Conservation (phyloP, 2,797 vertebrate species). For the Pangasius mekongensis region DNA sequence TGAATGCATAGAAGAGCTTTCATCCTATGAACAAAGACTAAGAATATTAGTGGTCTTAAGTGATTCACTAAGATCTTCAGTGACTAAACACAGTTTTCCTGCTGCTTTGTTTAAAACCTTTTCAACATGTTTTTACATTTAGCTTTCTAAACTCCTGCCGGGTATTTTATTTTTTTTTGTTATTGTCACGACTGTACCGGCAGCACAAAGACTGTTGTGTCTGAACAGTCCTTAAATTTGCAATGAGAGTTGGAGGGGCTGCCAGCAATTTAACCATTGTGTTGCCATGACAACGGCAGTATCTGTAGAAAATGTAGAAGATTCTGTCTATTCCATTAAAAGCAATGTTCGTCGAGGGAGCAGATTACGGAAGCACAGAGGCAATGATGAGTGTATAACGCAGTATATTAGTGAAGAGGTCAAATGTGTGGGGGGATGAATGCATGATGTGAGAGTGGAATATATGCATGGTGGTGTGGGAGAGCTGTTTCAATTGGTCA, state of each 20-base stretch:
- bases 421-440: slow-evolving; percentile 48
- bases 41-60: slow-evolving; percentile 2
- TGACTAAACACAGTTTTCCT: slow-evolving; percentile 34
- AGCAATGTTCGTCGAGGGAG: slow-evolving; percentile 34
- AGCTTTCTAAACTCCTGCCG: not conserved
- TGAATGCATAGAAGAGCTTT: not conserved
- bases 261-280: slow-evolving; percentile 53
- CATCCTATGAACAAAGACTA: slow-evolving; percentile 4
- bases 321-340: slow-evolving; percentile 50
- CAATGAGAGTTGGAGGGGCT: slow-evolving; percentile 44
- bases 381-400: slow-evolving; percentile 48
- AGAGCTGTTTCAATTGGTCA: slow-evolving; percentile 40
- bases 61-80: slow-evolving; percentile 22
- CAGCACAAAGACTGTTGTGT: slow-evolving; percentile 54
- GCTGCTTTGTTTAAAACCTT: slow-evolving; percentile 25
- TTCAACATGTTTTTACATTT: slow-evolving; percentile 29
- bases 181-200: slow-evolving; percentile 27
- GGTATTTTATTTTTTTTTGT: slow-evolving; percentile 23
- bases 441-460: slow-evolving; percentile 50
- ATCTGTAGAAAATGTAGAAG: slow-evolving; percentile 58
- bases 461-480: slow-evolving; percentile 55
- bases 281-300: slow-evolving; percentile 73
- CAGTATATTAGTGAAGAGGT: slow-evolving; percentile 49
- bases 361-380: slow-evolving; percentile 42
- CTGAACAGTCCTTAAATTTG: slow-evolving; percentile 57